Percentiles rank a stretch among this genome's conserved stretches.
phyloP scores from a whole-genome alignment of 2,797 vertebrate genomes.

The Choloepus didactylus region DNA sequence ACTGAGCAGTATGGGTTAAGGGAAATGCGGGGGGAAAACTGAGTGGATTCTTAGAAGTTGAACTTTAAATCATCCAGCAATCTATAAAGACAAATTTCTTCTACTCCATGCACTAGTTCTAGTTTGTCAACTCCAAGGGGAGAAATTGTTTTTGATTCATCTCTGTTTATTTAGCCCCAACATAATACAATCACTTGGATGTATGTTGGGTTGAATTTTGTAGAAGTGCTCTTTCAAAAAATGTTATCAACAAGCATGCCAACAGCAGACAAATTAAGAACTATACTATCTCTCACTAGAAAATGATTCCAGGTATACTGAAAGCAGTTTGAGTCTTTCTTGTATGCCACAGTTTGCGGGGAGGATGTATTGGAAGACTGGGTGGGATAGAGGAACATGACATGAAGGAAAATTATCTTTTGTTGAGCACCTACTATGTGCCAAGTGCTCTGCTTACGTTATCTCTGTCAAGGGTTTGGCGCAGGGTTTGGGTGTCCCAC shows the following conservation, averaged over 20 bases:
- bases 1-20: neutral
- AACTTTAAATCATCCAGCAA: slow-evolving; percentile 4
- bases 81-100: neutral
- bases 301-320: neutral
- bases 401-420: neutral
- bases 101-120: neutral
- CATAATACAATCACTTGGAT: neutral
- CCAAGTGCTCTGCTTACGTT: neutral
- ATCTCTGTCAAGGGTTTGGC: neutral
- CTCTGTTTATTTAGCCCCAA: neutral
- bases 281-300: neutral
- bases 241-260: neutral
- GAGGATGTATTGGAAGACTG: neutral
- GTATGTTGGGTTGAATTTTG: neutral
- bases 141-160: neutral
- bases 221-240: neutral
- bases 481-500: neutral
- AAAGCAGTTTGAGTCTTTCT: neutral
- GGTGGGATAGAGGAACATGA: neutral
- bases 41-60: neutral
- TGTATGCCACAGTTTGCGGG: neutral
- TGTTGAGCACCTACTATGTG: neutral
- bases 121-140: neutral
- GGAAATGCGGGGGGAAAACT: neutral
- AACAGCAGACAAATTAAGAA: neutral